phyloP scores from a whole-genome alignment of 1,140 invertebrate species.

The Zaprionus lachaisei region DNA sequence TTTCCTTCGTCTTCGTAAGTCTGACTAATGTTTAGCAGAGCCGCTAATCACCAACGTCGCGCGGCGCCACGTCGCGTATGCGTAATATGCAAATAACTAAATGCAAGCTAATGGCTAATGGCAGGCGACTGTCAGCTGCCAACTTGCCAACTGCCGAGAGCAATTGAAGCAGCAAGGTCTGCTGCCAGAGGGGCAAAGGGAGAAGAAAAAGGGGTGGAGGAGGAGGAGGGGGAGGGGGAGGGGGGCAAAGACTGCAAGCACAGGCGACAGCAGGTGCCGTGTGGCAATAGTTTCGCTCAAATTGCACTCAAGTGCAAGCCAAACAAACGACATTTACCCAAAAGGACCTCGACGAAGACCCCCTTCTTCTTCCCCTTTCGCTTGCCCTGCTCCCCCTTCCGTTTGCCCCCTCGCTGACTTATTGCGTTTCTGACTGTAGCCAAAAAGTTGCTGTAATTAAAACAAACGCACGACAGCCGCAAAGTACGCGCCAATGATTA shows the following conservation, averaged over 20 bases:
- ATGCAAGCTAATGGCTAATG: constrained; percentile 41
- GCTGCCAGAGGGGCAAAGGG: background rate
- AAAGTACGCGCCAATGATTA: constrained; percentile 58
- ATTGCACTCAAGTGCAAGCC: constrained; percentile 52
- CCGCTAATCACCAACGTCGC: constrained; percentile 5
- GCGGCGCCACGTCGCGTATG: constrained; percentile 47
- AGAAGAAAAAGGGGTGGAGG: no score
- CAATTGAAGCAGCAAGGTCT: no score
- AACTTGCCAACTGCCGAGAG: background rate
- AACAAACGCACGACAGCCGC: constrained; percentile 33
- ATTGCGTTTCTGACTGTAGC: constrained; percentile 41
- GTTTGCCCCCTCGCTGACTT: constrained; percentile 17
- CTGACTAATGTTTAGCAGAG: constrained; percentile 56
- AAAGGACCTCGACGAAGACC: background rate
- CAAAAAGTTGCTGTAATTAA: constrained; percentile 61
- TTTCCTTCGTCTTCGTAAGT: constrained; percentile 17
- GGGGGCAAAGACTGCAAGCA: background rate
- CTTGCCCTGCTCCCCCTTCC: no score
- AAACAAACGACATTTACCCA: constrained; percentile 58
- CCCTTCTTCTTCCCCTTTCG: background rate
- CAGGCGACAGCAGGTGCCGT: constrained; percentile 9
- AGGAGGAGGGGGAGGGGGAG: background rate
- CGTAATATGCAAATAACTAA: constrained; percentile 74
- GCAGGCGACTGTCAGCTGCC: constrained; percentile 32
- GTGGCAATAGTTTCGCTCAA: constrained; percentile 45